Base-by-base conservation (phyloP, 2,797 vertebrate genomes). In the Limosa lapponica region DNA sequence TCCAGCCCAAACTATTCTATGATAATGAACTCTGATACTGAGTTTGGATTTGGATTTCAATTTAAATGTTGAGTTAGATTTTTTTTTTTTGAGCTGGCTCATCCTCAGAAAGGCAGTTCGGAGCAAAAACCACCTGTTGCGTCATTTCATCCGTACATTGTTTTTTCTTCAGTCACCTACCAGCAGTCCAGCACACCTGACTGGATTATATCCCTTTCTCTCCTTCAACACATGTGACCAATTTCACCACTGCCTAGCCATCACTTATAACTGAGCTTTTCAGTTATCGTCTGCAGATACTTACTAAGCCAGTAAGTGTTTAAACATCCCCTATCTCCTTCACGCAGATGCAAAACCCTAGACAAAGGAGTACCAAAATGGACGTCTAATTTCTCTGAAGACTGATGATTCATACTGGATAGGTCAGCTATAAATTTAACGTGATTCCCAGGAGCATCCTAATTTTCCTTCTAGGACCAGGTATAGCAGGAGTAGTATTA, bases 381-480 rank as follows among this genome's bases (percentile, higher is more conserved):
- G 61, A 57, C 80, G 13, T 90, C 62, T 86, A 39, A 81, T 91
- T 92, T 78, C 85, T 93, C 57, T 70, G 52, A 95, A 93, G 82
- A 72, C 55, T 52, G 49, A 88, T 91, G 70, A 91, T 66, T 93
- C 86, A 80, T 32, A 59, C 48, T 32, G 34, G 64, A 52, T 55
- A 77, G 55, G 59, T 57, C 88, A 90, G 70, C 48, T 87, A 66
- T 71, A 90, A 94, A 91, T 90, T 90, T 70, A 89, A 74, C n/a
- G 70, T 52, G 62, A 83, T 73, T 95, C 91, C 44, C 91, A 79
- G 57, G 23, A 83, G 80, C 51, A 75, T 37, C 58, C 51, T 92
- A 89, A 84, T 87, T 85, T 77, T 95, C 67, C 74, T 71, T 90
- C 24, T 66, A 84, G 66, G 59, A 92, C 12, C 55, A 87, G 55